A percentile compares a stretch with the other conserved stretches of the same genome.
These are phyloP conservation scores for Rhombomys opimus DNA, from an alignment of 2,113 vertebrate species.

Conservation along the genomic window DNA sequence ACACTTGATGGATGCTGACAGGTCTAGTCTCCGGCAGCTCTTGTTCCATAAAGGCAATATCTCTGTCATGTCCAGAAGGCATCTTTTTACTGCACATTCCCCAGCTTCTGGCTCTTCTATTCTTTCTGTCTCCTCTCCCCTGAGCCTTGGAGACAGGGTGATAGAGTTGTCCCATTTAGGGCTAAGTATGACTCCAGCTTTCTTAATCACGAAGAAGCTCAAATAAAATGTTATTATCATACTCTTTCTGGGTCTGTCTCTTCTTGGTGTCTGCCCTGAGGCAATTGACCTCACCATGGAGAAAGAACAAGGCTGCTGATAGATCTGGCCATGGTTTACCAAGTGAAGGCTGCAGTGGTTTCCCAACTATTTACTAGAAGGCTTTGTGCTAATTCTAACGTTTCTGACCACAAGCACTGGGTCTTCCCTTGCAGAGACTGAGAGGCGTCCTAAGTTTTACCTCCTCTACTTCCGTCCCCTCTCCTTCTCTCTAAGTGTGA, in stretches of 20 bases:
- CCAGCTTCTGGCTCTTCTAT: neutral
- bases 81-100: neutral
- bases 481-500: neutral
- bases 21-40: no score
- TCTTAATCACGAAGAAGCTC: neutral
- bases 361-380: neutral
- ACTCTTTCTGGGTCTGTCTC: neutral
- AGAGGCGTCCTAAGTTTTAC: neutral
- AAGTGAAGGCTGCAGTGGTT: neutral
- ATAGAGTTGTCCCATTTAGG: neutral
- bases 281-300: accelerated
- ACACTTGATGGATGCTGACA: neutral
- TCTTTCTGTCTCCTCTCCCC: neutral
- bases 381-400: neutral
- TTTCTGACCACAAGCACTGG: no score
- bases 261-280: neutral
- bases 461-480: neutral
- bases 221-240: neutral
- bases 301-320: neutral
- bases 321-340: neutral
- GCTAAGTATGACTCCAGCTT: neutral
- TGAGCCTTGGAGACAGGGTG: neutral
- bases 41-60: neutral
- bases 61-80: neutral
- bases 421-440: neutral